Base-by-base conservation (phyloP, 1,140 invertebrate genomes). In the Globodera ellingtonae region DNA sequence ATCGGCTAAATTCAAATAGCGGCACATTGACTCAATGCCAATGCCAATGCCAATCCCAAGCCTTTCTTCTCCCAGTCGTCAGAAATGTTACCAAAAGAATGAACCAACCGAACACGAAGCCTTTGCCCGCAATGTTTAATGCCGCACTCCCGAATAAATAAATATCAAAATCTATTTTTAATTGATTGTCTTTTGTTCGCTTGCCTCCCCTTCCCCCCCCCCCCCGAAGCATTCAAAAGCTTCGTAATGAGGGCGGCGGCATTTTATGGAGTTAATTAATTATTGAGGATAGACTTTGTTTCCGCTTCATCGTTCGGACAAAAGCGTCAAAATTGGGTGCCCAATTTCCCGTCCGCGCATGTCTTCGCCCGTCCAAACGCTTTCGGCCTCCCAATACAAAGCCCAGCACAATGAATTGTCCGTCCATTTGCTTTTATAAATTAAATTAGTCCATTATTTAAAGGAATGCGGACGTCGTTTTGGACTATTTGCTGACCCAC, bases 401-500 rank as follows among this genome's bases (percentile, higher is more conserved):
- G 75, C 75, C 21, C 75, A 77, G 48, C 75, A 77, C 67, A 35
- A 77, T 47, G 75, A 77, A 50, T 47, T 77, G 75, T 77, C 15
- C 48, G 62, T 47, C 15, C 8, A 0, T 52, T n/a, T 62, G 18
- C 21, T 47, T 15, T 59, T n/a, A 10, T 15, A 59, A 52, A 13
- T 56, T 62, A 35, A 35, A 35, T 35, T 35, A 35, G 35, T 35
- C 15, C 21, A 46, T 65, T 65, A 35, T 59, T 59, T 4, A 5
- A 24, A 77, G 75, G 24, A 84, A 76, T 78, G 69, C 87, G 13
- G 81, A 86, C 56, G 66, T 76, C 13, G 86, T 85, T n/a, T 59
- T 82, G 0, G 75, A 86, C 13, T 87, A 84, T 77, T 62, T 88
- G 13, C 78, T 70, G 6, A 71, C 79, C 10, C 70, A 88, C 82